Conservation (phyloP, 2,888 invertebrate species). For the Aelia acuminata region DNA sequence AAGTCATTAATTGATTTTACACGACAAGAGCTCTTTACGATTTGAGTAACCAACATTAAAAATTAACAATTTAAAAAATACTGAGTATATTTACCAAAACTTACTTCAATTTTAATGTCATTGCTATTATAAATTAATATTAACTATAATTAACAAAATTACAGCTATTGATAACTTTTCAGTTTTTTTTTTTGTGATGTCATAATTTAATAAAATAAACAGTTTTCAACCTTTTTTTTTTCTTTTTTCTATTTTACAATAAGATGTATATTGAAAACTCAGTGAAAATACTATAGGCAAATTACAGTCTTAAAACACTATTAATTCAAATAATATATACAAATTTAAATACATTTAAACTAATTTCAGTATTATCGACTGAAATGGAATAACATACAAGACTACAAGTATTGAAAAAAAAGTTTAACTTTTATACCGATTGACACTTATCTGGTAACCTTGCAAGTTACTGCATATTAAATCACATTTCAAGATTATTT, state of each 20-base stretch:
- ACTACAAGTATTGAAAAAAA: slow-evolving; percentile 49
- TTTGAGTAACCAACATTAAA: slow-evolving; percentile 21
- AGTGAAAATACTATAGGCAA: slow-evolving; percentile 50
- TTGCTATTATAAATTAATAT: slow-evolving; percentile 5
- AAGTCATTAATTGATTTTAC: slow-evolving; percentile 12
- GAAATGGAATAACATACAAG: slow-evolving; percentile 53
- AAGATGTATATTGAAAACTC: slow-evolving; percentile 5
- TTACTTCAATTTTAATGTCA: not conserved
- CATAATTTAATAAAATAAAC: slow-evolving; percentile 49
- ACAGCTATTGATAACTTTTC: slow-evolving; percentile 35
- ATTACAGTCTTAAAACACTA: slow-evolving; percentile 48
- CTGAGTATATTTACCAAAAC: slow-evolving; percentile 25
- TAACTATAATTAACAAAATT: slow-evolving; percentile 17
- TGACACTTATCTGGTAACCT: slow-evolving; percentile 57
- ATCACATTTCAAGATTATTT: slow-evolving; percentile 36
- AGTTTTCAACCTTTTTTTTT: not conserved
- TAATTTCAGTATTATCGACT: slow-evolving; percentile 53
- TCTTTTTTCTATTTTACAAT: slow-evolving; percentile 4
- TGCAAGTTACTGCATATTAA: slow-evolving; percentile 30
- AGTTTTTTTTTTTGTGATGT: slow-evolving; percentile 51
- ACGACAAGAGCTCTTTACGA: slow-evolving; percentile 12
- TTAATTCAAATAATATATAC: slow-evolving; percentile 56
- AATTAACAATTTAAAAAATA: slow-evolving; percentile 42
- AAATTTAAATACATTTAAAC: slow-evolving; percentile 53
- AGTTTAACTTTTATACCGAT: slow-evolving; percentile 17